phyloP scores from a whole-genome alignment of 2,113 vertebrate species.

The Pluvianellus socialis region DNA sequence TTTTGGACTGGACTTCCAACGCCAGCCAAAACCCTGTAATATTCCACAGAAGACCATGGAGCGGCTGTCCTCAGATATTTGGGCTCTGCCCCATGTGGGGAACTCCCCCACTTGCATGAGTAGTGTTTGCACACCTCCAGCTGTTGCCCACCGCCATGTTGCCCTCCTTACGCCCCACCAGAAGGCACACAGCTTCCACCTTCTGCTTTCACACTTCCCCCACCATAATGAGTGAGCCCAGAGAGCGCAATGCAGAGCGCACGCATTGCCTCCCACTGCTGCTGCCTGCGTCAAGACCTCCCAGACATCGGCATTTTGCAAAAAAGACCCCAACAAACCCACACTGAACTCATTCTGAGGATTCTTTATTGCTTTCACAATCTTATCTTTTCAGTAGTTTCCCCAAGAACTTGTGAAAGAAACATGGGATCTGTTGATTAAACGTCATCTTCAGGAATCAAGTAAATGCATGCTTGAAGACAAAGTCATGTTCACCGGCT shows the following conservation, averaged over 20 bases:
- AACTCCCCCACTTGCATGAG: neutral
- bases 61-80: neutral
- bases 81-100: neutral
- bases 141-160: neutral
- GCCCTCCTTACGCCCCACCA: too few species aligned
- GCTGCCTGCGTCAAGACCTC: neutral
- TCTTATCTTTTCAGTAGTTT: neutral
- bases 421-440: neutral
- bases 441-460: neutral
- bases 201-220: neutral
- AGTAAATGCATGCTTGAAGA: neutral
- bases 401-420: neutral
- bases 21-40: neutral
- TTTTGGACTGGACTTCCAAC: neutral
- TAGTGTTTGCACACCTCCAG: neutral
- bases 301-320: neutral
- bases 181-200: neutral
- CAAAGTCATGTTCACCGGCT: neutral
- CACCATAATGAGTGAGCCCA: neutral
- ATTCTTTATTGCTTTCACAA: slow-evolving; percentile 24
- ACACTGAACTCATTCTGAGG: neutral
- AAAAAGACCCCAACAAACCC: neutral
- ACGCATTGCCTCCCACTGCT: neutral
- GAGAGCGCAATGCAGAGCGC: neutral
- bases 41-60: neutral